A percentile compares a stretch with the other conserved stretches of the same genome.
These are phyloP conservation scores for Phocoena sinus DNA, from an alignment of 2,113 vertebrate genomes.

Conservation along the genomic window DNA sequence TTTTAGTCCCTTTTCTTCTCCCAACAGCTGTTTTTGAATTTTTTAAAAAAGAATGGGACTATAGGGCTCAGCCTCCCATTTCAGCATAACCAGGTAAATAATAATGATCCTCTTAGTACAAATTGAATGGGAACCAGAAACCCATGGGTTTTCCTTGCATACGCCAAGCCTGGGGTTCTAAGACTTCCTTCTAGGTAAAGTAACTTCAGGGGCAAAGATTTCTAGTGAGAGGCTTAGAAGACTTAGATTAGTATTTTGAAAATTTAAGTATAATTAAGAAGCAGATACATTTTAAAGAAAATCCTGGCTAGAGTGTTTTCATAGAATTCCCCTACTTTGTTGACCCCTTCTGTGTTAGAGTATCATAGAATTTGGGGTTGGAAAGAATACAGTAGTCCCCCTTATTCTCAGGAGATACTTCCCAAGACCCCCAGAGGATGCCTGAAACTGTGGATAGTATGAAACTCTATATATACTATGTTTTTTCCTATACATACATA, in stretches of 20 bases:
- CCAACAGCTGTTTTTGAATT: background rate
- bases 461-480: background rate
- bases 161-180: background rate
- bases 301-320: background rate
- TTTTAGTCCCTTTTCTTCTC: background rate
- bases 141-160: background rate
- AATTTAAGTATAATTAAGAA: background rate
- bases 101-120: background rate
- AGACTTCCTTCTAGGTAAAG: background rate
- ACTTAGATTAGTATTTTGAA: background rate
- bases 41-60: background rate
- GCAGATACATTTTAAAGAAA: background rate
- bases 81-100: background rate
- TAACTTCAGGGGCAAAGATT: background rate
- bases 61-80: background rate
- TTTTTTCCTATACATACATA: background rate
- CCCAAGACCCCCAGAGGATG: background rate
- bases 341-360: background rate
- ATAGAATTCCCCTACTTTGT: background rate
- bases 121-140: background rate
- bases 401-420: background rate
- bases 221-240: background rate
- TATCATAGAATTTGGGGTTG: background rate
- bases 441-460: background rate
- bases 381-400: background rate